These are phyloP conservation scores for Anomalospiza imberbis DNA, from an alignment of 2,797 vertebrate species.

Conservation along the genomic window DNA sequence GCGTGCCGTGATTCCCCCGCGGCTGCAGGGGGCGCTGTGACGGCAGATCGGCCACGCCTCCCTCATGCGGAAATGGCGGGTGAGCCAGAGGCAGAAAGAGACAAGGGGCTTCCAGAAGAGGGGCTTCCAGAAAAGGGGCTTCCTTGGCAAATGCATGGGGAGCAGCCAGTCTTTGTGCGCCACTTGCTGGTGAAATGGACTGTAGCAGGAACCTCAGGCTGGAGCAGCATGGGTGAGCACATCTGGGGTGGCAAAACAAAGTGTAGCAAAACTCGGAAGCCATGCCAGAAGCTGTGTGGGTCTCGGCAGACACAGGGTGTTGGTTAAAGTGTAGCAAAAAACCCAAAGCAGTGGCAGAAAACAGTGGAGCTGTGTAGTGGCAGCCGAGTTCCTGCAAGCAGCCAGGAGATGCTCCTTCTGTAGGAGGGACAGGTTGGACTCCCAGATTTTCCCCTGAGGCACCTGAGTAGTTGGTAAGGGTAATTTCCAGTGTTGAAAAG, in stretches of 20 bases:
- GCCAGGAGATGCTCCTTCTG: fast-evolving
- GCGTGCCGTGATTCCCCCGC: no score
- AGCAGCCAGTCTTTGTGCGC: neutral
- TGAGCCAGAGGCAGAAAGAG: fast-evolving
- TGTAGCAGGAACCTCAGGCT: no score
- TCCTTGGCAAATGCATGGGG: neutral
- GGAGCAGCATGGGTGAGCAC: neutral
- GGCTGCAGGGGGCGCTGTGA: no score
- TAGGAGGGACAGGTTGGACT: no score
- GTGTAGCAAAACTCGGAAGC: neutral
- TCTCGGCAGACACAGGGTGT: neutral
- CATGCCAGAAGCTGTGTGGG: fast-evolving
- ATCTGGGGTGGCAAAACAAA: neutral
- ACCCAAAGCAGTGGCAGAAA: neutral
- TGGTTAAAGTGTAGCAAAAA: neutral
- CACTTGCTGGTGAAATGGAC: no score
- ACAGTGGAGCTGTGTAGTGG: neutral
- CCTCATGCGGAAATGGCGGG: fast-evolving
- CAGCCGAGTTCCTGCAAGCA: fast-evolving
- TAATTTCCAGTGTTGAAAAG: neutral
- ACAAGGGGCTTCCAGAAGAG: neutral
- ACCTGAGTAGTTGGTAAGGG: neutral
- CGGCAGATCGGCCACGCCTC: fast-evolving
- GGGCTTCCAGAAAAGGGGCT: no score
- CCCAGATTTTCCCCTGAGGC: neutral